Percentiles rank a stretch among this genome's conserved stretches.
phyloP scores from a whole-genome alignment of 2,113 vertebrate species.

The Spilogale gracilis region DNA sequence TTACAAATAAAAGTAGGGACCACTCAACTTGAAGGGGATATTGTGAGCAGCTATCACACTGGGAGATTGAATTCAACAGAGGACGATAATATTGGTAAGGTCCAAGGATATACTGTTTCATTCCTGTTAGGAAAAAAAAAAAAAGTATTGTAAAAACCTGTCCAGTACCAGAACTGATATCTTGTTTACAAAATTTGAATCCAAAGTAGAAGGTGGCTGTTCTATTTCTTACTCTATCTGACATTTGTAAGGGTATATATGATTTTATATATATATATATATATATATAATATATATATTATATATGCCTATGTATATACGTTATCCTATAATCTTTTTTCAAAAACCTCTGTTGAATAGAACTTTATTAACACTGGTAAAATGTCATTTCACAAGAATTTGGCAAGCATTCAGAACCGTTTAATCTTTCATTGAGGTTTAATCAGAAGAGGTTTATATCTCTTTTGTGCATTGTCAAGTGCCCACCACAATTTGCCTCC shows the following conservation, averaged over 20 bases:
- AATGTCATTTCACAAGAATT: slow-evolving; percentile 81
- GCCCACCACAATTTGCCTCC: slow-evolving; percentile 86
- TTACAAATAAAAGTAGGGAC: background rate
- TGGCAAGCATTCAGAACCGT: slow-evolving; percentile 84
- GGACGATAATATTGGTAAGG: background rate
- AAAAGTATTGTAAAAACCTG: background rate
- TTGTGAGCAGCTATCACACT: background rate
- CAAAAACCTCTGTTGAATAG: slow-evolving; percentile 58
- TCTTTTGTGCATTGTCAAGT: slow-evolving; percentile 88
- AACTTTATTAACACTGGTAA: slow-evolving; percentile 80
- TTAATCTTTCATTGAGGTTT: slow-evolving; percentile 89
- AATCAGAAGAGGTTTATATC: slow-evolving; percentile 88
- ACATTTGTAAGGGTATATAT: background rate
- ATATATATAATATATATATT: background rate
- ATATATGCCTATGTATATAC: background rate
- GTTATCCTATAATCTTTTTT: slow-evolving; percentile 62
- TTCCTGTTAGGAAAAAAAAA: background rate
- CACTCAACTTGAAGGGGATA: background rate
- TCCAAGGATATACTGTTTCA: background rate
- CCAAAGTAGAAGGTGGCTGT: background rate
- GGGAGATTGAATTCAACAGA: background rate
- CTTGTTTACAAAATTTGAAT: slow-evolving; percentile 9
- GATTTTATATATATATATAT: background rate
- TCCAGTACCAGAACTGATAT: background rate
- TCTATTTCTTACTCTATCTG: background rate